Evolutionary conservation across 2,113 vertebrate genomes (phyloP).

Genomic region (Morone saxatilis): DNA sequence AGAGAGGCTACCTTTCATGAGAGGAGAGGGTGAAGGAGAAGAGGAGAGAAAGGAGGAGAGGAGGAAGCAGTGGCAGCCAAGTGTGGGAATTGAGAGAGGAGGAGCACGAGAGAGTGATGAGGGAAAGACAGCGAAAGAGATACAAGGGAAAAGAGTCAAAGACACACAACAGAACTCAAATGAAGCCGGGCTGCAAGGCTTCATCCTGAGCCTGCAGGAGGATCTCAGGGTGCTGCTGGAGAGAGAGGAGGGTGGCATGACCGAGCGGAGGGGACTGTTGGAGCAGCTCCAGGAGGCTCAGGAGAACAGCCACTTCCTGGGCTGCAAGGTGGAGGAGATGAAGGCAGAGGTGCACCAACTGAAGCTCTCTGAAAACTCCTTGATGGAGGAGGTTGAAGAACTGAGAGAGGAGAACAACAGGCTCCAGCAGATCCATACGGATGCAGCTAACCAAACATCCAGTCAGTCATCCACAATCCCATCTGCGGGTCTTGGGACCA

Average conservation of each 20-base stretch:
- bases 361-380: slow-evolving; percentile 80
- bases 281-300: slow-evolving; percentile 80
- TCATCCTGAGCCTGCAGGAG: slow-evolving; percentile 69
- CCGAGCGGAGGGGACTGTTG: slow-evolving; percentile 68
- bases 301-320: slow-evolving; percentile 77
- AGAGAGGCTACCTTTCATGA: slow-evolving; percentile 60
- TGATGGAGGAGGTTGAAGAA: slow-evolving; percentile 81
- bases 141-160: slow-evolving; percentile 16
- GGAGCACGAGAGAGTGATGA: slow-evolving; percentile 9
- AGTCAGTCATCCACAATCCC: slow-evolving; percentile 23
- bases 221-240: slow-evolving; percentile 79
- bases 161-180: slow-evolving; percentile 48
- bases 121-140: slow-evolving; percentile 8
- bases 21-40: slow-evolving; percentile 79
- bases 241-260: slow-evolving; percentile 75
- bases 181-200: slow-evolving; percentile 70
- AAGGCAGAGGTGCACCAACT: slow-evolving; percentile 72
- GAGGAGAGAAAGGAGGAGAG: slow-evolving; percentile 74
- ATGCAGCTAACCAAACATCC: slow-evolving; percentile 38
- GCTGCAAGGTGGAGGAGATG: slow-evolving; percentile 83
- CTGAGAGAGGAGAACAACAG: slow-evolving; percentile 80
- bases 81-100: slow-evolving; percentile 1
- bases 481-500: neutral
- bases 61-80: slow-evolving; percentile 54
- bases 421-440: slow-evolving; percentile 71